Base-by-base conservation (phyloP, 2,888 invertebrate genomes). In the Heliconius ismenius region DNA sequence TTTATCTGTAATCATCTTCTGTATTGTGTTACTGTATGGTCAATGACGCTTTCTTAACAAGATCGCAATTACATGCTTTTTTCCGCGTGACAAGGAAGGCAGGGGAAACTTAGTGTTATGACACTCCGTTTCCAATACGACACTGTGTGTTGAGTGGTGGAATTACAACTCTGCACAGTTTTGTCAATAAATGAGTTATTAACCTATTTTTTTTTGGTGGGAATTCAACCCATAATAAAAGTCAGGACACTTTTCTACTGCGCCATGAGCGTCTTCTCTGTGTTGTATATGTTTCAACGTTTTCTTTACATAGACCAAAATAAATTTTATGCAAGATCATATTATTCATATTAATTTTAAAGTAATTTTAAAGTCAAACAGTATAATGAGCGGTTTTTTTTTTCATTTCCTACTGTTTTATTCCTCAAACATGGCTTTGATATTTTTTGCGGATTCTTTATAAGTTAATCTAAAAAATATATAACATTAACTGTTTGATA, bases 321-420 rank as follows among this genome's bases (percentile, higher is more conserved):
- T 24, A 9, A 67, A 43, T 2, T 43, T 13, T 36, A 65, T 43
- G 15, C 67, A 15, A 67, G 67, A 43, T 15, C 15, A 67, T 9
- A 24, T 15, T 9, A 24, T 15, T 39, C n/a, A 26, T 24, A 18
- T 39, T 67, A 67, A n/a, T n/a, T n/a, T 15, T 67, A 67, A 3
- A 26, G 24, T 43, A 24, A 24, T 67, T 39, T 67, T 24, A 39
- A 67, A 39, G 18, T 43, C 24, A n/a, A 67, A 67, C 39, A 24
- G 67, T 15, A 67, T 43, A 43, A 67, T 67, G 39, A 67, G 39
- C 15, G 36, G 36, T 1, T 65, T 65, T n/a, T 65, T n/a, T 36
- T 65, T 36, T 39, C 39, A 39, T 24, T 24, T 24, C 9, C n/a
- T 24, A 6, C 13, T n/a, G 13, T 6, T n/a, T 24, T 24, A 10